phyloP scores from a whole-genome alignment of 2,888 invertebrate species.

The Nowickia ferox region DNA sequence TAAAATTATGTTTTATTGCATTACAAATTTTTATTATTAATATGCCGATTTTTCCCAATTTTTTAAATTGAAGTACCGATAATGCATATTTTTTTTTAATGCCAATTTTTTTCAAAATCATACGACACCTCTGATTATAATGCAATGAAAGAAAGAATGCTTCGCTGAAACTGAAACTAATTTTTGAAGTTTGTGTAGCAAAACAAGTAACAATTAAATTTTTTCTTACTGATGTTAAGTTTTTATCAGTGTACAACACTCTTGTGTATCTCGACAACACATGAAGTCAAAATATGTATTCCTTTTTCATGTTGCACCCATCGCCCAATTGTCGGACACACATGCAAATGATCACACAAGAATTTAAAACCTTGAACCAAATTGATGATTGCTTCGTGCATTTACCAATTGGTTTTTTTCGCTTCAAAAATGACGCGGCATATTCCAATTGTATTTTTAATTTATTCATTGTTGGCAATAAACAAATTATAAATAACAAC shows the following conservation, averaged over 20 bases:
- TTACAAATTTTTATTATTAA: too few species aligned
- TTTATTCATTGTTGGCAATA: slow-evolving; percentile 75
- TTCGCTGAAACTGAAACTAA: too few species aligned
- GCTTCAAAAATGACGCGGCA: slow-evolving; percentile 59
- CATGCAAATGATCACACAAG: background rate
- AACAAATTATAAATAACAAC: slow-evolving; percentile 71
- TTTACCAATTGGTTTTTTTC: slow-evolving; percentile 75
- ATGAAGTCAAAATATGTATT: slow-evolving; percentile 7
- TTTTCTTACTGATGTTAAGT: background rate
- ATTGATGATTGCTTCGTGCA: slow-evolving; percentile 42
- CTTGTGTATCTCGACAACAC: background rate
- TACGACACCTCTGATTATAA: too few species aligned
- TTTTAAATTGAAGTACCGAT: too few species aligned
- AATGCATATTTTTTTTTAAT: too few species aligned
- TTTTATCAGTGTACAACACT: slow-evolving; percentile 43
- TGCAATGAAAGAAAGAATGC: too few species aligned
- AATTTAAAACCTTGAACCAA: slow-evolving; percentile 14
- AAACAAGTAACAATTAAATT: too few species aligned
- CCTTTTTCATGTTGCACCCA: slow-evolving; percentile 76
- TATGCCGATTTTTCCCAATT: too few species aligned
- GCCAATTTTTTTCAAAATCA: too few species aligned
- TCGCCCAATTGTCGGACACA: slow-evolving; percentile 63
- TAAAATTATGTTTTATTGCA: too few species aligned
- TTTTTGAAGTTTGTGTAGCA: too few species aligned
- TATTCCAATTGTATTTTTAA: slow-evolving; percentile 73